Conservation (phyloP, 2,113 vertebrate species). For the Xenopus laevis region DNA sequence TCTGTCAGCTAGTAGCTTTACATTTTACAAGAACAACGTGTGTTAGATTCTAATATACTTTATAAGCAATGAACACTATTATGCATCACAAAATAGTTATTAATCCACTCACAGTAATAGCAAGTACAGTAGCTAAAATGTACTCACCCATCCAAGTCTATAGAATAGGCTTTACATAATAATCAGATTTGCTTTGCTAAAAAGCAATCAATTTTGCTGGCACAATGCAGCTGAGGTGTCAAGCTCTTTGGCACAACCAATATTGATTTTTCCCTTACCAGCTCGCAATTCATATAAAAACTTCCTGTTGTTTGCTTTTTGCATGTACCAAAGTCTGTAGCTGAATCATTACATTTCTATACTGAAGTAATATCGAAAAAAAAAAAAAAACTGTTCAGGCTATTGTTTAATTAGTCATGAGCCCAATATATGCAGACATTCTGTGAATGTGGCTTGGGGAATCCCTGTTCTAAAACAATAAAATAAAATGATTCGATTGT, state of each 20-base stretch:
- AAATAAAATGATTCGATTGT: constrained; percentile 48
- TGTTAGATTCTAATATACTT: too few species aligned
- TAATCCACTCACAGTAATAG: neutral
- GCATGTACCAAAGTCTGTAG: constrained; percentile 50
- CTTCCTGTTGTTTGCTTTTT: constrained; percentile 48
- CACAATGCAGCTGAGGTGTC: constrained; percentile 49
- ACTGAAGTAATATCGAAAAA: neutral
- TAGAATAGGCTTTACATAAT: constrained; percentile 5
- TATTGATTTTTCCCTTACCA: constrained; percentile 53
- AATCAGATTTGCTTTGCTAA: neutral
- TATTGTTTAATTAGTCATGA: neutral
- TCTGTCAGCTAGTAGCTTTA: too few species aligned
- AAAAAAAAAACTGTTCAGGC: constrained; percentile 19
- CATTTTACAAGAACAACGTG: too few species aligned
- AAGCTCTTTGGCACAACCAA: constrained; percentile 47
- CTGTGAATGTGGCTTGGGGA: neutral
- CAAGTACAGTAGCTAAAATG: neutral
- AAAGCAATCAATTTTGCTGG: constrained; percentile 38
- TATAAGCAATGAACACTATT: too few species aligned
- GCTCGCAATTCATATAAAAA: constrained; percentile 58
- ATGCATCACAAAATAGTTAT: neutral
- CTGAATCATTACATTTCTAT: neutral
- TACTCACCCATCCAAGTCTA: neutral
- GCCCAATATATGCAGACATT: neutral
- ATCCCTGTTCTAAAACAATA: constrained; percentile 52